Evolutionary conservation across 2,113 vertebrate genomes (phyloP).

Genomic region (Tauraco erythrolophus): DNA sequence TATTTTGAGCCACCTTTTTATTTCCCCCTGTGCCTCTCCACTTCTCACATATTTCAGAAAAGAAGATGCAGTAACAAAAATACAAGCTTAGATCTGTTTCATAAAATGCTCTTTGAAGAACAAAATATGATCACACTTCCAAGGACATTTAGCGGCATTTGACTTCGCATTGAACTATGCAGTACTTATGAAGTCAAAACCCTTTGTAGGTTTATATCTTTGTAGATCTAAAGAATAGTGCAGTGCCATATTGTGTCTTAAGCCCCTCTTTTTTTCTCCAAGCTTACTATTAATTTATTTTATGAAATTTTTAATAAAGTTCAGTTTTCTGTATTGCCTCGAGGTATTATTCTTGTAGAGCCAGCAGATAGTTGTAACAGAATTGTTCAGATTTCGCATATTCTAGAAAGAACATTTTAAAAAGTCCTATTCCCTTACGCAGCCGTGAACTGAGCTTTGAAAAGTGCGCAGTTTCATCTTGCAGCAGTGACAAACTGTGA

Average conservation of each 20-base stretch:
- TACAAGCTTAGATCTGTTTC: background rate
- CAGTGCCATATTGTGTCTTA: background rate
- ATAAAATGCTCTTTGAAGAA: constrained; percentile 21
- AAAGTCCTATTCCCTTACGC: background rate
- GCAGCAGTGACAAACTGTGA: background rate
- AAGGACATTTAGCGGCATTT: background rate
- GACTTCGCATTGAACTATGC: background rate
- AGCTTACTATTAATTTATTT: background rate
- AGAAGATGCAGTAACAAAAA: background rate
- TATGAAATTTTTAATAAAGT: constrained; percentile 57
- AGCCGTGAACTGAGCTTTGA: background rate
- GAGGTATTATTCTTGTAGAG: constrained; percentile 37
- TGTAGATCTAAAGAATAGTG: background rate
- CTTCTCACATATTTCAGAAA: background rate
- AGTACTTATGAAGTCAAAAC: background rate
- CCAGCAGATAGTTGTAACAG: background rate
- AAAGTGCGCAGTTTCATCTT: constrained; percentile 8
- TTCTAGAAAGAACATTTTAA: background rate
- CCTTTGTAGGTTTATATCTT: background rate
- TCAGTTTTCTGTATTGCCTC: constrained; percentile 27
- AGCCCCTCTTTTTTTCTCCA: background rate
- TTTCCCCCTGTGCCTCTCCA: background rate
- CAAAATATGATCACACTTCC: background rate
- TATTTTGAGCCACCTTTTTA: background rate
- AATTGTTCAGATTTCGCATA: background rate